A percentile compares a stretch with the other conserved stretches of the same genome.
Evolutionary conservation across 2,888 invertebrate genomes (phyloP).

Genomic region (Entomobrya proxima): DNA sequence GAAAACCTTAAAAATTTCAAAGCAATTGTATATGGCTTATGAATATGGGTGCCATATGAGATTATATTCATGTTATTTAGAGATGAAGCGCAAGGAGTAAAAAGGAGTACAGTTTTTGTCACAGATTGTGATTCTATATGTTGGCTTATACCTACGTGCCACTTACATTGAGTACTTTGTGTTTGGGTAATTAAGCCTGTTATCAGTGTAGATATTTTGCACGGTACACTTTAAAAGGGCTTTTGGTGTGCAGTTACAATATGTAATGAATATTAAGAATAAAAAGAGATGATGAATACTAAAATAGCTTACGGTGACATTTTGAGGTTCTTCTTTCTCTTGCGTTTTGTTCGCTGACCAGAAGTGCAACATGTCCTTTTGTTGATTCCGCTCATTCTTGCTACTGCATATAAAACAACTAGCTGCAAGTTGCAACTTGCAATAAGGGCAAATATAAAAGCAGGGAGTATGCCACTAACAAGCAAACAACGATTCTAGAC

Average conservation of each 20-base stretch:
- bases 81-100: neutral
- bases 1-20: neutral
- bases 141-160: neutral
- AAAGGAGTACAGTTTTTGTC: constrained; percentile 22
- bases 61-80: neutral
- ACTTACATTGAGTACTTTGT: neutral
- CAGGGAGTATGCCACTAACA: too few species aligned
- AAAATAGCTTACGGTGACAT: constrained; percentile 57
- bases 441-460: too few species aligned
- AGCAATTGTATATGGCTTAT: neutral
- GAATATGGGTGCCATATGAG: constrained; percentile 5
- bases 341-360: neutral
- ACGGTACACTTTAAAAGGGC: neutral
- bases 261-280: neutral
- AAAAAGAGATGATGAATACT: neutral
- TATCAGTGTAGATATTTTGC: neutral
- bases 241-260: neutral
- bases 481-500: too few species aligned
- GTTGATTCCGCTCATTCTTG: neutral
- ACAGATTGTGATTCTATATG: constrained; percentile 20
- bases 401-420: neutral
- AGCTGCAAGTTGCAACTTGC: too few species aligned
- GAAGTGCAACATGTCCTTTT: neutral
- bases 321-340: constrained; percentile 32
- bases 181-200: constrained; percentile 19